Base-by-base conservation (phyloP, 2,888 invertebrate species). In the Galerucella calmariensis region DNA sequence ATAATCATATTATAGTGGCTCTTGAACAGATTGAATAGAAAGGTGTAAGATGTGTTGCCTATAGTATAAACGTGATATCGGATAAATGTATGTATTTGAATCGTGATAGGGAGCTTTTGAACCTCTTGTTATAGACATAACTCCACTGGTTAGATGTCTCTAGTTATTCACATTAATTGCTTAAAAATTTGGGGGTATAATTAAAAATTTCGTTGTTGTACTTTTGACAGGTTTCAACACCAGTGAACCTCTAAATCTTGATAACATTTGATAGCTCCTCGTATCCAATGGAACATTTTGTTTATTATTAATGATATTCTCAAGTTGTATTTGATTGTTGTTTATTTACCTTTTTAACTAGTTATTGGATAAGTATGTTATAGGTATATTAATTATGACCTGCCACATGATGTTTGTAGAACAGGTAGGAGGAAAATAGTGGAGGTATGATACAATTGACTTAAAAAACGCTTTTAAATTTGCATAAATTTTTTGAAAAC, bases 381-480 rank as follows among this genome's bases (percentile, higher is more conserved):
- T 16, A 41, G 46, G 12, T 16, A 41, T 46, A 20, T 65, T 20
- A 65, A 65, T 46, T 65, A 65, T 65, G 44, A 65, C 41, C 63
- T 65, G 69, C 24, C 35, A n/a, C 16, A 24, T 59, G 69, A 59
- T 16, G 20, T 44, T 69, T 69, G 70, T 70, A 51, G 63, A 63
- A 16, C 51, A 10, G 70, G 63, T 58, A 63, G 62, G 63, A 53
- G 70, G 4, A 51, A 27, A 44, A 58, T 70, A 53, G 70, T 63
- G 70, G 70, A 63, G 70, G 70, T 62, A 70, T 48, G 51, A 46
- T 63, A 69, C 41, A 63, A 63, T 53, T 24, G 69, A 69, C 10
- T 61, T 69, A 14, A 63, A 70, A 63, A 63, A 48, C 16, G 63
- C 41, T 20, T 61, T 27, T 20, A 53, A 53, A 12, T 44, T 27